These are phyloP conservation scores for Hylyphantes graminicola DNA, from an alignment of 1,140 invertebrate genomes.

Conservation along the genomic window DNA sequence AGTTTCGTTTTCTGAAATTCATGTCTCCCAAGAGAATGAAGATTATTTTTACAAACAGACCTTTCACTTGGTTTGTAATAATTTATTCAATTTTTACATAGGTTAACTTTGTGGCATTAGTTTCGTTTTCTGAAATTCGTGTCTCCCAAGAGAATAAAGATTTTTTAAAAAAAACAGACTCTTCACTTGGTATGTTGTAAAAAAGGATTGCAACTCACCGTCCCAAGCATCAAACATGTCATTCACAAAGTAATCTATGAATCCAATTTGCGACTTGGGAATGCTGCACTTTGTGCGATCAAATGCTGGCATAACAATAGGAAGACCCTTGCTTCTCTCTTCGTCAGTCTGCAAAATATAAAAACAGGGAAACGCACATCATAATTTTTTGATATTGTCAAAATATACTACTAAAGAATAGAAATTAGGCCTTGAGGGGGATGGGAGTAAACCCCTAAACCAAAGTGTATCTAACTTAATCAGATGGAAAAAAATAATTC, in stretches of 20 bases:
- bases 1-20: too few species aligned
- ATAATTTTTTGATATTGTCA: too few species aligned
- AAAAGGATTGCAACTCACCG: slow-evolving; percentile 73
- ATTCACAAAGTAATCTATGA: slow-evolving; percentile 95
- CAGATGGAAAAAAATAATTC: too few species aligned
- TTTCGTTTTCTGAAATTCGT: background rate
- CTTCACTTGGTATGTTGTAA: background rate
- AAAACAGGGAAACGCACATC: too few species aligned
- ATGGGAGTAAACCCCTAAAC: too few species aligned
- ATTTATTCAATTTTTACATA: background rate
- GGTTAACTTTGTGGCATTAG: background rate
- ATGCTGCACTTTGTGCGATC: slow-evolving; percentile 92
- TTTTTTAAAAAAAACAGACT: background rate
- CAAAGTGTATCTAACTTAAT: too few species aligned
- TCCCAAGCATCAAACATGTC: slow-evolving; percentile 98
- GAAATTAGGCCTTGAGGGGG: too few species aligned
- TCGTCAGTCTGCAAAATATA: slow-evolving; percentile 82
- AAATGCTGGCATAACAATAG: slow-evolving; percentile 97
- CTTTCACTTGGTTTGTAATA: too few species aligned
- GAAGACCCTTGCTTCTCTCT: slow-evolving; percentile 84
- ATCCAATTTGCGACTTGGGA: slow-evolving; percentile 95
- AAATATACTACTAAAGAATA: too few species aligned
- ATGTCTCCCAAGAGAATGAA: too few species aligned
- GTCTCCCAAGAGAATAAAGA: background rate
- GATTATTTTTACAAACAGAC: too few species aligned